Percentiles rank a stretch among this genome's conserved stretches.
phyloP scores from a whole-genome alignment of 1,140 invertebrate species.

The Piezodorus guildinii region DNA sequence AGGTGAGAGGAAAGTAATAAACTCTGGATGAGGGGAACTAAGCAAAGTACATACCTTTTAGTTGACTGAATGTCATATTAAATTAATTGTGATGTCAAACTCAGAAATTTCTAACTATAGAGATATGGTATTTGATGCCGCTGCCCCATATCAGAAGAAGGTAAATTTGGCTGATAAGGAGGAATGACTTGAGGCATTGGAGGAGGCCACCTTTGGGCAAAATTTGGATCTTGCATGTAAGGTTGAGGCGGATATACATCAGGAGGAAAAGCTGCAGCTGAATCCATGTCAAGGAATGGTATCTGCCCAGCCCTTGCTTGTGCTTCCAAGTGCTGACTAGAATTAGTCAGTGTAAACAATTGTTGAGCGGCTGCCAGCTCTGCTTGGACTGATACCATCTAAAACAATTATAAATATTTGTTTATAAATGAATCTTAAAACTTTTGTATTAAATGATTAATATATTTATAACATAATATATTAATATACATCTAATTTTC shows the following conservation, averaged over 20 bases:
- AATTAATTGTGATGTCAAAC: too few species aligned
- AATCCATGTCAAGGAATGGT: not conserved
- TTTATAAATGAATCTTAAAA: too few species aligned
- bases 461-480: too few species aligned
- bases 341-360: slow-evolving; percentile 13
- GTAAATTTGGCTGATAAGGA: not conserved
- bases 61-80: too few species aligned
- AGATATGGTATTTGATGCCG: not conserved
- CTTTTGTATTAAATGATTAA: too few species aligned
- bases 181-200: not conserved
- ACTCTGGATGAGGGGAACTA: too few species aligned
- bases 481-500: too few species aligned
- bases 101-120: too few species aligned
- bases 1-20: too few species aligned
- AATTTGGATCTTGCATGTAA: not conserved
- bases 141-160: not conserved
- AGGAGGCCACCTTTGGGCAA: not conserved
- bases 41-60: too few species aligned
- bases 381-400: slow-evolving; percentile 20
- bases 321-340: slow-evolving; percentile 13
- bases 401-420: not conserved
- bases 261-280: not conserved
- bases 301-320: slow-evolving; percentile 1
- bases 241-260: not conserved
- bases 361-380: slow-evolving; percentile 19